phyloP scores from a whole-genome alignment of 2,113 vertebrate species.

The Lichenostomus cassidix region DNA sequence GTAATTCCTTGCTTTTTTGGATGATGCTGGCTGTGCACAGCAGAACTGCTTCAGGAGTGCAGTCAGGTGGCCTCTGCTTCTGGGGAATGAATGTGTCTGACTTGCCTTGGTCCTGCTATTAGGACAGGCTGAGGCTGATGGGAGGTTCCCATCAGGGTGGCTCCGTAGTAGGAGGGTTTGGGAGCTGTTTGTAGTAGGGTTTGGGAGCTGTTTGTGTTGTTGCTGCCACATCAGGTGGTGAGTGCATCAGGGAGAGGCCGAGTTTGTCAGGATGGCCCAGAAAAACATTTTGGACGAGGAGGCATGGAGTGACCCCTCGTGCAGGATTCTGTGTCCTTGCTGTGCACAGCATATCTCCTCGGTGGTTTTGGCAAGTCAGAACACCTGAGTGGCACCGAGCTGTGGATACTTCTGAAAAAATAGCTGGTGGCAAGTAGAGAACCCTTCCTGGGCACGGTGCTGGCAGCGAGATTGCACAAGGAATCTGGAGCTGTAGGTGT shows the following conservation, averaged over 20 bases:
- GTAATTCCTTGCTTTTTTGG: neutral
- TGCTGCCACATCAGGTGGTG: neutral
- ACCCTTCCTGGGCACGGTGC: neutral
- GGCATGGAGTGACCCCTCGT: neutral
- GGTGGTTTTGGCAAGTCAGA: accelerated
- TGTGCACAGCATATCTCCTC: accelerated
- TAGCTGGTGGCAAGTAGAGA: neutral
- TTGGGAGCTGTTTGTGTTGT: neutral
- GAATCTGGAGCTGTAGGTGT: neutral
- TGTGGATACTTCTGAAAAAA: neutral
- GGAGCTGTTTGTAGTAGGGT: neutral
- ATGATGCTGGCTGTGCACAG: neutral
- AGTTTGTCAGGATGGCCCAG: accelerated
- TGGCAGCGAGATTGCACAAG: accelerated
- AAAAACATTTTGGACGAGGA: neutral
- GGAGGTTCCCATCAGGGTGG: neutral
- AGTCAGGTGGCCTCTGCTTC: neutral
- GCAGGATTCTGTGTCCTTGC: neutral
- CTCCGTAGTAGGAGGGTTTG: neutral
- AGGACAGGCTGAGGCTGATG: neutral
- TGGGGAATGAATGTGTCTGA: neutral
- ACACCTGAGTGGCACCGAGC: neutral
- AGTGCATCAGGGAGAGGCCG: neutral
- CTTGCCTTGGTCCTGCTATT: neutral
- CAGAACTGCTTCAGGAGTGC: neutral